Conservation (phyloP, 2,113 vertebrate genomes). For the Pavo muticus region DNA sequence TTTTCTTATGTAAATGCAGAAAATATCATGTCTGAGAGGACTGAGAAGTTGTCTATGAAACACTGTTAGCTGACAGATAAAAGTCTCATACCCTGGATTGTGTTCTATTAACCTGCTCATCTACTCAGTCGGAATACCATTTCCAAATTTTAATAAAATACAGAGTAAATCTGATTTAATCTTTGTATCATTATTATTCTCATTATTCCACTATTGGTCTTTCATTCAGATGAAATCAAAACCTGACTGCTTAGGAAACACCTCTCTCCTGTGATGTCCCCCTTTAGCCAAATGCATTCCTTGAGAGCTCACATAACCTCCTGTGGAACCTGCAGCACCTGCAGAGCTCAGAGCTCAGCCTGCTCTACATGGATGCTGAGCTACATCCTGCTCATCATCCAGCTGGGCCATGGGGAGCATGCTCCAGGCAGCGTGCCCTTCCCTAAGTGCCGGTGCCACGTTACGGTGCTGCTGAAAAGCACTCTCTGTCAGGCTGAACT, state of each 20-base stretch:
- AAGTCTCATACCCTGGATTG: not conserved
- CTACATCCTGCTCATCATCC: fast-evolving
- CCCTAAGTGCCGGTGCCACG: not conserved
- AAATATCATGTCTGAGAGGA: not conserved
- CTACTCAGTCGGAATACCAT: not conserved
- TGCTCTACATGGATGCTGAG: not conserved
- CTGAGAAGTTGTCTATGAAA: not conserved
- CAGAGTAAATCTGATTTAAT: not conserved
- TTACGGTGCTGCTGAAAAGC: not conserved
- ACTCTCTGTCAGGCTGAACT: not conserved
- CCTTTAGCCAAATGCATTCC: not conserved
- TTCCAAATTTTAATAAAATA: not conserved
- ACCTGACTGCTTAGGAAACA: not conserved
- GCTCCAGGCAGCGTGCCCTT: fast-evolving
- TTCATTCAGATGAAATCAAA: not conserved
- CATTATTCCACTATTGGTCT: not conserved
- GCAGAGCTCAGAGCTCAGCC: not conserved
- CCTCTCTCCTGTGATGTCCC: not conserved
- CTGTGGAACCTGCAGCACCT: not conserved
- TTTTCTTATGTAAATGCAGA: conserved; percentile 12
- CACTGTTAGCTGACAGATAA: not conserved
- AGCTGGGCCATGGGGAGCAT: not conserved
- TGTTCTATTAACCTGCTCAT: not conserved
- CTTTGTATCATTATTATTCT: not conserved
- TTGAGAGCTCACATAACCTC: not conserved